Evolutionary conservation across 1,140 invertebrate genomes (phyloP).

Genomic region (Diachasma alloeum): DNA sequence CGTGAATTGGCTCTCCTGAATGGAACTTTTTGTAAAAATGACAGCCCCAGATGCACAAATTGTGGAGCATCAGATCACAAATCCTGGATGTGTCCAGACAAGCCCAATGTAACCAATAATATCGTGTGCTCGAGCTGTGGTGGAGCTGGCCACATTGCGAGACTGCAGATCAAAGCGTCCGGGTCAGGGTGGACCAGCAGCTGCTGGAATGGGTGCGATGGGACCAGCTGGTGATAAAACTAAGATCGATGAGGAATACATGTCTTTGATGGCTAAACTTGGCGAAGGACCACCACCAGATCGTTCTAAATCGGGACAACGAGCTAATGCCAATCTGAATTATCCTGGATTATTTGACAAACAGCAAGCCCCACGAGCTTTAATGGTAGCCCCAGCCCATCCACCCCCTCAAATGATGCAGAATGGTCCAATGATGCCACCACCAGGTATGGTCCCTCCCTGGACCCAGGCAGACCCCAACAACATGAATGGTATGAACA

Average conservation of each 20-base stretch:
- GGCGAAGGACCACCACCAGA: slow-evolving; percentile 89
- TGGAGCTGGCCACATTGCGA: slow-evolving; percentile 95
- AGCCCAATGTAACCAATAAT: slow-evolving; percentile 97
- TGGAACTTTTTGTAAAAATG: slow-evolving; percentile 97
- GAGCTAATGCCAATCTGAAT: slow-evolving; percentile 51
- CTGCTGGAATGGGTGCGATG: slow-evolving; percentile 56
- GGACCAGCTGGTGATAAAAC: slow-evolving; percentile 74
- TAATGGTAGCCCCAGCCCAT: slow-evolving; percentile 70
- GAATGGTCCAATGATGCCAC: slow-evolving; percentile 57
- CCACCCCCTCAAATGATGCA: slow-evolving; percentile 61
- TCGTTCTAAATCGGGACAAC: slow-evolving; percentile 50
- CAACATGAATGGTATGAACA: slow-evolving; percentile 53
- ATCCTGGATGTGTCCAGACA: slow-evolving; percentile 96
- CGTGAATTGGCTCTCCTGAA: slow-evolving; percentile 96
- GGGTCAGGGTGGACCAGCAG: slow-evolving; percentile 71
- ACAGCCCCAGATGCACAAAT: slow-evolving; percentile 91
- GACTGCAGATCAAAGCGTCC: slow-evolving; percentile 90
- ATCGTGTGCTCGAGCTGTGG: slow-evolving; percentile 98
- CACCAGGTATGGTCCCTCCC: slow-evolving; percentile 65
- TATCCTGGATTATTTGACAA: slow-evolving; percentile 63
- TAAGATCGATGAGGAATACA: slow-evolving; percentile 97
- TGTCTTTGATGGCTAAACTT: slow-evolving; percentile 98
- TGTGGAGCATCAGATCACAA: slow-evolving; percentile 94
- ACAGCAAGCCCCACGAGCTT: slow-evolving; percentile 68
- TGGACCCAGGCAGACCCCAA: slow-evolving; percentile 55